Base-by-base conservation (phyloP, 1,140 invertebrate species). In the Stegodyphus dumicola region DNA sequence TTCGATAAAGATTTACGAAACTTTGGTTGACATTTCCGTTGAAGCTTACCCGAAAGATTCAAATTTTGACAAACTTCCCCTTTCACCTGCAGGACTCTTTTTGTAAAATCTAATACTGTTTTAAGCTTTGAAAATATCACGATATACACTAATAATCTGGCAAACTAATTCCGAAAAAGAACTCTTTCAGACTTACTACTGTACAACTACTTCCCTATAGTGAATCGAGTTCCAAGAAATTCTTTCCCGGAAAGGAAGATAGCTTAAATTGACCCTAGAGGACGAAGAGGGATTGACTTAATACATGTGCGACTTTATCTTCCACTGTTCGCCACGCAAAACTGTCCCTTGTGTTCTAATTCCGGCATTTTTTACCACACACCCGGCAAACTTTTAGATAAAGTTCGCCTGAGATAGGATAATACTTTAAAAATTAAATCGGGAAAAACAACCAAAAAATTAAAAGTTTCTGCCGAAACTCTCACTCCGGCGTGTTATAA, bases 191-290 rank as follows among this genome's bases (percentile, higher is more conserved):
- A 33, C 33, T 33, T 33, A 33, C 3, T 33, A 33, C 33, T 33
- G 33, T 33, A 33, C 56, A 60, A 11, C 56, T 60, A 9, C 56
- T 11, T 9, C 15, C 56, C 15, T 60, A 5, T 2, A 60, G 15
- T 11, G 56, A 15, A 1, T 60, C 15, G 9, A 60, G 9, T 60
- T 15, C 56, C 9, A 60, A 60, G 48, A 69, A 78, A 53, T 69
- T 69, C 77, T 78, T 33, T 33, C 64, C 11, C 52, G 66, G 18
- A 65, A 64, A 69, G 67, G 53, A 49, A 80, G 77, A 80, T 80
- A 80, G 67, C 77, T 80, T 80, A 80, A 80, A 71, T 70, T 80
- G 77, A 70, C 80, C 71, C 80, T 13, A 7, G 80, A 83, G 80
- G 60, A 67, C 71, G 13, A 53, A 6, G 51, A 67, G 73, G 33